Base-by-base conservation (phyloP, 2,797 vertebrate species). In the Siniperca scherzeri region DNA sequence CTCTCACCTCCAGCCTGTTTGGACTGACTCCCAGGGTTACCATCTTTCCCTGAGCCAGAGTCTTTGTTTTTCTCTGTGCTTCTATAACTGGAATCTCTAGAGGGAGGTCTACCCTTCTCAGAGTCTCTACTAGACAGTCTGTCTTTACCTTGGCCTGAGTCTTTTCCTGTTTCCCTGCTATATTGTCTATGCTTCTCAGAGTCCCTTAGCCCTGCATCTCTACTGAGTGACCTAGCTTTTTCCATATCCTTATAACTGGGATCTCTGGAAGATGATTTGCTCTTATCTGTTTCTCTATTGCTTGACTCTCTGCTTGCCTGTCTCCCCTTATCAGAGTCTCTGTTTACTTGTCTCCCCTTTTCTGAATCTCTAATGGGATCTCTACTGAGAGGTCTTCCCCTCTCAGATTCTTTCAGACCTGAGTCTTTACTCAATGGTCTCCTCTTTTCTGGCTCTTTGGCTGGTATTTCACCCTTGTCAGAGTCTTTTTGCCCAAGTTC, bases 61-160 rank as follows among this genome's bases (percentile, higher is more conserved):
- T 94, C 93, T 92, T 90, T 94, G 91, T 81, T 92, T 89, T 91
- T 92, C 72, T 95, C 94, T 86, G 88, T 87, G 90, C 88, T 93
- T 93, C 91, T 92, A 74, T 89, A 84, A 86, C 69, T 94, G 70
- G 93, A 92, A 52, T 95, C 94, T 89, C 89, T 93, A 14, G 89
- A 92, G 7, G 87, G 57, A 80, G 88, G 92, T 89, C 88, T 88
- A 68, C 78, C 66, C 67, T 89, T 94, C 82, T 94, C 92, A 57
- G 89, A 87, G 70, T 95, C 94, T 86, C 89, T 92, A 80, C 89
- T 91, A 42, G 93, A 93, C 38, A 84, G 74, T 90, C 92, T 91
- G 72, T 94, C 92, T 89, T 94, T 95, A 67, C 77, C 87, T 80
- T 91, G 93, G 69, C 88, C 84, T 69, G 83, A 85, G 87, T 93